phyloP scores from a whole-genome alignment of 2,888 invertebrate genomes.

The Leucoma salicis region DNA sequence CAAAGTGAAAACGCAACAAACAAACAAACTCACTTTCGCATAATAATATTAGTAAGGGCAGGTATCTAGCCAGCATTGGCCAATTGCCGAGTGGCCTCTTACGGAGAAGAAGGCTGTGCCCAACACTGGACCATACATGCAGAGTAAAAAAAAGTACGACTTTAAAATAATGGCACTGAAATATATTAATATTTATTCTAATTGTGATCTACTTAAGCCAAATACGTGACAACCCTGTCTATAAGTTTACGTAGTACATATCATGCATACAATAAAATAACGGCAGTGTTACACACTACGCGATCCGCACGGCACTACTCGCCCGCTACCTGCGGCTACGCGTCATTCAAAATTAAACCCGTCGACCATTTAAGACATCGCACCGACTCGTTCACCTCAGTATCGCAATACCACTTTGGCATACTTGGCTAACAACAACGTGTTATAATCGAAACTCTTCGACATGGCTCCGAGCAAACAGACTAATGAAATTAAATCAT shows the following conservation, averaged over 20 bases:
- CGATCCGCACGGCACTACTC: constrained; percentile 13
- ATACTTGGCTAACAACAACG: constrained; percentile 31
- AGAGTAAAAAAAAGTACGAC: too few relatives aligned
- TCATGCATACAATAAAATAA: background rate
- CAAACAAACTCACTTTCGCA: too few relatives aligned
- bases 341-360: constrained; percentile 23
- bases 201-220: too few relatives aligned
- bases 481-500: constrained; percentile 62
- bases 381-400: constrained; percentile 20
- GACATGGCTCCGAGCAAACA: constrained; percentile 40
- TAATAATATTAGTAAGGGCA: too few relatives aligned
- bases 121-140: too few relatives aligned
- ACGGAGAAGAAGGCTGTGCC: too few relatives aligned
- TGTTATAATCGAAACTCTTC: constrained; percentile 13
- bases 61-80: too few relatives aligned
- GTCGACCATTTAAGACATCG: constrained; percentile 22
- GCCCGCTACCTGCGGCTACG: constrained; percentile 9
- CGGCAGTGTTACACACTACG: constrained; percentile 17
- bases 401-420: constrained; percentile 22
- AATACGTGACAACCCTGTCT: background rate
- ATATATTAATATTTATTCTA: too few relatives aligned
- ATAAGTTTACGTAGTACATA: background rate
- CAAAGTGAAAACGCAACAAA: too few relatives aligned
- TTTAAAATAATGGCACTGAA: too few relatives aligned
- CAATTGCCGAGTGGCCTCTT: too few relatives aligned